Conservation (phyloP, 2,113 vertebrate species). For the Setophaga kirtlandii region DNA sequence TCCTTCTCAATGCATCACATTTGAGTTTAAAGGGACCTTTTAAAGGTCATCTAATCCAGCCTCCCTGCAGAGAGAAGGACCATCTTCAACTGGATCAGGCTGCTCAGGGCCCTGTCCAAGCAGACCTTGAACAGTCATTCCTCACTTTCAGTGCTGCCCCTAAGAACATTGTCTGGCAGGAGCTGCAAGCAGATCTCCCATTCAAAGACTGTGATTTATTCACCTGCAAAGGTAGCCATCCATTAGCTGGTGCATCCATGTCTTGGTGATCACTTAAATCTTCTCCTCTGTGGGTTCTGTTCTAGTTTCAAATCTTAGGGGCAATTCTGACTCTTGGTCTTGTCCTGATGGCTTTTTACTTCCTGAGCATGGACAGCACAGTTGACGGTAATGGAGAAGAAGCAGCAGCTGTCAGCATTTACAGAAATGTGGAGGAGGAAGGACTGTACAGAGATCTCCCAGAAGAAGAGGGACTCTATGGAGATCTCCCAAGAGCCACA, state of each 20-base stretch:
- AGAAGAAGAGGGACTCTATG: neutral
- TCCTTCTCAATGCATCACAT: neutral
- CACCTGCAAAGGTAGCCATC: neutral
- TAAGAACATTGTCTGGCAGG: neutral
- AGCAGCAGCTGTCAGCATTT: neutral
- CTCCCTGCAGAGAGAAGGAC: neutral
- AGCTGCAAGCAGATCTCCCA: neutral
- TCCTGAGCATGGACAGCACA: neutral
- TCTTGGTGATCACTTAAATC: neutral
- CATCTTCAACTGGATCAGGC: neutral
- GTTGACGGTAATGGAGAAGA: neutral
- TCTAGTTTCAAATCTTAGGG: slow-evolving; percentile 15
- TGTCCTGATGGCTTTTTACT: neutral
- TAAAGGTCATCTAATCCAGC: neutral
- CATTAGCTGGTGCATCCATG: neutral
- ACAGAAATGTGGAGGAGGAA: neutral
- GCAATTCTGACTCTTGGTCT: neutral
- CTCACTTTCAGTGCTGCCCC: neutral
- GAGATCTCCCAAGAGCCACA: neutral
- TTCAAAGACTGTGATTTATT: neutral
- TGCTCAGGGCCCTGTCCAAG: neutral
- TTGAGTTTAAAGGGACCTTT: neutral
- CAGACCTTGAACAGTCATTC: neutral
- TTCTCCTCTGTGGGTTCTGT: neutral
- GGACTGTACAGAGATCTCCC: neutral